Evolutionary conservation across 1,140 invertebrate genomes (phyloP).

Genomic region (Pseudomyrmex pallidus): DNA sequence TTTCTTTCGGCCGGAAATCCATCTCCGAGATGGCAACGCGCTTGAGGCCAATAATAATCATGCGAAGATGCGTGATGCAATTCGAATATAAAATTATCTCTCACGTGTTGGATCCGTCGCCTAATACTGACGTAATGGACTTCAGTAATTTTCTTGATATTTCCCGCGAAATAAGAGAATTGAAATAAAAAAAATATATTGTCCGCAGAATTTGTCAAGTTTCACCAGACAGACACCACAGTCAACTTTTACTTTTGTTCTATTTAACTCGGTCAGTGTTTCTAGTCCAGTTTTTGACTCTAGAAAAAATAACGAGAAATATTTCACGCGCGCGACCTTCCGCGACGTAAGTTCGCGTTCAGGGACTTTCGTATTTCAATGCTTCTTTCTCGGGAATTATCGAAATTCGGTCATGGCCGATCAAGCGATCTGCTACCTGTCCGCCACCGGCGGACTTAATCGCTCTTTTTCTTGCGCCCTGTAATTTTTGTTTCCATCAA

Average conservation of each 20-base stretch:
- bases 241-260: too few species aligned
- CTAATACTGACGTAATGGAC: too few species aligned
- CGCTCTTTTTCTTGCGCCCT: constrained; percentile 46
- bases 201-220: too few species aligned
- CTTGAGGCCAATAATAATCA: background rate
- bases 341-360: background rate
- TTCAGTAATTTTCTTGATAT: too few species aligned
- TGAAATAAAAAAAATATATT: too few species aligned
- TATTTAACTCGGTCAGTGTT: too few species aligned
- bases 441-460: constrained; percentile 59
- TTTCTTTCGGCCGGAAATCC: constrained; percentile 60
- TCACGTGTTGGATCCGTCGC: too few species aligned
- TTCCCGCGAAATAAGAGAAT: too few species aligned
- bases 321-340: background rate
- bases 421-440: constrained; percentile 56
- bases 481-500: constrained; percentile 61
- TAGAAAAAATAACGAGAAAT: background rate
- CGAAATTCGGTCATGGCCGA: constrained; percentile 71
- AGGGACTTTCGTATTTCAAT: background rate
- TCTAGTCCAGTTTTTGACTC: too few species aligned
- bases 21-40: constrained; percentile 15
- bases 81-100: background rate
- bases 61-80: background rate
- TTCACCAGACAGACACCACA: too few species aligned
- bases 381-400: constrained; percentile 9